Base-by-base conservation (phyloP, 1,140 invertebrate species). In the Drosophila tsacasi region DNA sequence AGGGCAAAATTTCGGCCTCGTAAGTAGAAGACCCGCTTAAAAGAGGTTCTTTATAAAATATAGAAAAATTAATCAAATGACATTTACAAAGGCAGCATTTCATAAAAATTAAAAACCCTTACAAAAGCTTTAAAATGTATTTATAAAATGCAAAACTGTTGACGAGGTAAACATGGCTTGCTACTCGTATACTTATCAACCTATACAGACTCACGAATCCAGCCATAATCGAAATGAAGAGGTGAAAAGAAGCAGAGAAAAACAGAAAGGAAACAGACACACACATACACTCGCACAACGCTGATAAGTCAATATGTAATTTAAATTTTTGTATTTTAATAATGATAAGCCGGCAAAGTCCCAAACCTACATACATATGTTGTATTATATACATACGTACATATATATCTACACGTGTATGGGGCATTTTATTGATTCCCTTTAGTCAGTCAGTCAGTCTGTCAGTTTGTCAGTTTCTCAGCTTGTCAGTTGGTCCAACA, bases 231-330 rank as follows among this genome's bases (percentile, higher is more conserved):
- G n/a, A 73, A 55, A 65, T 59, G 37, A 65, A 74, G 68, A 80
- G 62, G 76, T 79, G 25, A 61, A 74, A 55, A 44, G 52, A 67
- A 35, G 44, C 50, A 50, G 42, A 76, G 35, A 57, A 30, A 69
- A 44, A 32, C 25, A 44, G 49, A 72, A 69, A 49, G 63, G 49
- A 80, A 73, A 80, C 64, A 74, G 62, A 46, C 15, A 47, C 49
- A 46, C 4, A 47, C 23, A 66, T 19, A 25, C 39, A 42, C 19
- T 42, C 35, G 23, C 39, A 55, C 21, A 63, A 23, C 49, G 85
- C 81, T 89, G 85, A 89, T 89, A 89, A 89, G 81, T 76, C 69
- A 77, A 81, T 81, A 84, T 90, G 84, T 89, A 89, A 90, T 89
- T 90, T 79, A 85, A 90, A 89, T 90, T 86, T 89, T 39, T 72